These are phyloP conservation scores for Molorchus minor DNA, from an alignment of 2,888 invertebrate genomes.

Conservation along the genomic window DNA sequence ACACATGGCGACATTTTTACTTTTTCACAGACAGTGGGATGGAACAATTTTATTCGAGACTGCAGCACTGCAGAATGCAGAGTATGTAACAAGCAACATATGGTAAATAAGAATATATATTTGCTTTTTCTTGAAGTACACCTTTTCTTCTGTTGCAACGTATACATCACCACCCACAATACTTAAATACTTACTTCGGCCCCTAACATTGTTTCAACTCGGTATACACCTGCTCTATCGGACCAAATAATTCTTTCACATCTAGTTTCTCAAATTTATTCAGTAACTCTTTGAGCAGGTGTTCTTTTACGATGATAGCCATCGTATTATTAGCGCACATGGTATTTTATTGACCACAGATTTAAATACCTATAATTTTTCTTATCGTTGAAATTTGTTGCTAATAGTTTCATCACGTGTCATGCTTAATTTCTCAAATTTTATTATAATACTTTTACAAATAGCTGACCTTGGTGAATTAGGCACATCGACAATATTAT, in stretches of 20 bases:
- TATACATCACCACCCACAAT: conserved; percentile 44
- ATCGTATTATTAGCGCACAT: conserved; percentile 36
- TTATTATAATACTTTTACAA: too few relatives aligned
- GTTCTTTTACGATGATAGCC: conserved; percentile 28
- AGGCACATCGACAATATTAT: too few relatives aligned
- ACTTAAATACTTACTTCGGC: conserved; percentile 37
- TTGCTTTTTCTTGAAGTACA: conserved; percentile 48
- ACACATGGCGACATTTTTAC: not conserved
- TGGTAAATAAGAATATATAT: conserved; percentile 48
- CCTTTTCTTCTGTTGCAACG: conserved; percentile 44
- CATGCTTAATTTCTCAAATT: too few relatives aligned
- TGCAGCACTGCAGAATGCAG: conserved; percentile 7
- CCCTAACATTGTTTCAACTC: conserved; percentile 43
- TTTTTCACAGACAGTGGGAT: not conserved
- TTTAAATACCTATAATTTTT: conserved; percentile 43
- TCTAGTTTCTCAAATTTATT: conserved; percentile 22
- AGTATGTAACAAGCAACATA: conserved; percentile 37
- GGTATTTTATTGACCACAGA: conserved; percentile 39
- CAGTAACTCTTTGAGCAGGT: conserved; percentile 42
- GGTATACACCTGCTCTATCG: conserved; percentile 41
- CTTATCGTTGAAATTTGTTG: conserved; percentile 52
- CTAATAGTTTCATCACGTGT: conserved; percentile 34
- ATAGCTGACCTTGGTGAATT: too few relatives aligned
- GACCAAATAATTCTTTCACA: conserved; percentile 40
- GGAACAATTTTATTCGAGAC: conserved; percentile 13